These are phyloP conservation scores for Proterorhinus semilunaris DNA, from an alignment of 2,113 vertebrate species.

Conservation along the genomic window DNA sequence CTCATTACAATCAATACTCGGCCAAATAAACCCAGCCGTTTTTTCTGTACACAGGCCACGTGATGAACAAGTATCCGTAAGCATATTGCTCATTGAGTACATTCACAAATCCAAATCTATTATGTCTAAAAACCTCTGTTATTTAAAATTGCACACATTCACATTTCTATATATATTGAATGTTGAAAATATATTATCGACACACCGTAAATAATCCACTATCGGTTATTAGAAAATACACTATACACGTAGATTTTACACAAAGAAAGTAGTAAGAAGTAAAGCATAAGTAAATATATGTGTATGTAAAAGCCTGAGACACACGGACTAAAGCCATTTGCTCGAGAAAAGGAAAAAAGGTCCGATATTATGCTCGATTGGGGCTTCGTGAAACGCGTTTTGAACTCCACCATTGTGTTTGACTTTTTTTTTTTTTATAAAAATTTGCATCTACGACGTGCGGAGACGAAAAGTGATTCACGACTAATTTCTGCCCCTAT, in stretches of 20 bases:
- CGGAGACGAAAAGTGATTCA: too few relatives aligned
- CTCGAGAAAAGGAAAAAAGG: background rate
- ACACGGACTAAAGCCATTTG: conserved; percentile 12
- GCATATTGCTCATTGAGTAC: conserved; percentile 66
- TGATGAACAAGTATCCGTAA: conserved; percentile 34
- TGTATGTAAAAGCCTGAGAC: conserved; percentile 21
- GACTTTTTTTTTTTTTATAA: too few relatives aligned
- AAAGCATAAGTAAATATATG: conserved; percentile 13
- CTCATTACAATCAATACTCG: conserved; percentile 33
- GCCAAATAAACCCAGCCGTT: conserved; percentile 41
- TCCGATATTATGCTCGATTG: too few relatives aligned
- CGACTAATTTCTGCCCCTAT: too few relatives aligned
- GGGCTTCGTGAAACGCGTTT: too few relatives aligned
- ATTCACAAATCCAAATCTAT: conserved; percentile 62
- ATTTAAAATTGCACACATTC: conserved; percentile 40
- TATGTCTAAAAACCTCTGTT: conserved; percentile 41
- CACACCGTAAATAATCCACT: conserved; percentile 51
- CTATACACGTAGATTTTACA: conserved; percentile 34
- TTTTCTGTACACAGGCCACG: conserved; percentile 28
- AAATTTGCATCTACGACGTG: too few relatives aligned
- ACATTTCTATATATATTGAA: conserved; percentile 31
- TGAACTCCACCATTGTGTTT: too few relatives aligned
- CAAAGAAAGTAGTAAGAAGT: conserved; percentile 15
- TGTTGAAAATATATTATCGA: conserved; percentile 56
- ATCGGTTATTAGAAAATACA: conserved; percentile 60